These are phyloP conservation scores for Ctenopoma kingsleyae DNA, from an alignment of 2,797 vertebrate species.

Conservation along the genomic window DNA sequence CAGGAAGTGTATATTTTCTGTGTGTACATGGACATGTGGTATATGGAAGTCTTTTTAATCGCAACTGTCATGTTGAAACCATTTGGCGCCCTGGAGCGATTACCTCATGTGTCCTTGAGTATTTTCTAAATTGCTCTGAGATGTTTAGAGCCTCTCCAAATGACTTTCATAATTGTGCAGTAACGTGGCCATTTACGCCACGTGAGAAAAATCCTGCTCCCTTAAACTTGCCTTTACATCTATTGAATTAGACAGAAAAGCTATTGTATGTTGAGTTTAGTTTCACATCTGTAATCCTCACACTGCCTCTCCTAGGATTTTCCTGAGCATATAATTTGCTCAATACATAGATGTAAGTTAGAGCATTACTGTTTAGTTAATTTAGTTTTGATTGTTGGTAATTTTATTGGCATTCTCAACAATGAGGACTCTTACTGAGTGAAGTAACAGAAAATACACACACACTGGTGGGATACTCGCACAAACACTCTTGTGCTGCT, in stretches of 20 bases:
- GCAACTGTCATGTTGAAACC: constrained; percentile 69
- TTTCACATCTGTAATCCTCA: constrained; percentile 23
- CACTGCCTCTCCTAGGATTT: neutral
- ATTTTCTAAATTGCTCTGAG: constrained; percentile 75
- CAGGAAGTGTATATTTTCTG: constrained; percentile 64
- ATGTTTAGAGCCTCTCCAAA: constrained; percentile 75
- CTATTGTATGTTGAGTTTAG: constrained; percentile 37
- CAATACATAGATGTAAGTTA: constrained; percentile 1
- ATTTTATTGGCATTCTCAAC: constrained; percentile 41
- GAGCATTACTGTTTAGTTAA: constrained; percentile 15
- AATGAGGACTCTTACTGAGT: constrained; percentile 25
- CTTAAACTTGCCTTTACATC: constrained; percentile 38
- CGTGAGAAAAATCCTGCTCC: constrained; percentile 61
- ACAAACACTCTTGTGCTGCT: constrained; percentile 46
- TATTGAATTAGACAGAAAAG: constrained; percentile 54
- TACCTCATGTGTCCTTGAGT: constrained; percentile 82
- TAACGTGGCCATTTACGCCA: constrained; percentile 62
- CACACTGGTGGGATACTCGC: constrained; percentile 23
- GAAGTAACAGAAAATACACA: constrained; percentile 28
- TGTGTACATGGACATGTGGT: constrained; percentile 65
- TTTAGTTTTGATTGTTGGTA: constrained; percentile 38
- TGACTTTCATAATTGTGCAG: constrained; percentile 67
- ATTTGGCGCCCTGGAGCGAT: constrained; percentile 71
- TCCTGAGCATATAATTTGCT: constrained; percentile 29
- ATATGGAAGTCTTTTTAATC: constrained; percentile 67